Evolutionary conservation across 2,888 invertebrate genomes (phyloP), one percentile per base, ranked within the genome.

Genomic region (Diabrotica balteata): DNA sequence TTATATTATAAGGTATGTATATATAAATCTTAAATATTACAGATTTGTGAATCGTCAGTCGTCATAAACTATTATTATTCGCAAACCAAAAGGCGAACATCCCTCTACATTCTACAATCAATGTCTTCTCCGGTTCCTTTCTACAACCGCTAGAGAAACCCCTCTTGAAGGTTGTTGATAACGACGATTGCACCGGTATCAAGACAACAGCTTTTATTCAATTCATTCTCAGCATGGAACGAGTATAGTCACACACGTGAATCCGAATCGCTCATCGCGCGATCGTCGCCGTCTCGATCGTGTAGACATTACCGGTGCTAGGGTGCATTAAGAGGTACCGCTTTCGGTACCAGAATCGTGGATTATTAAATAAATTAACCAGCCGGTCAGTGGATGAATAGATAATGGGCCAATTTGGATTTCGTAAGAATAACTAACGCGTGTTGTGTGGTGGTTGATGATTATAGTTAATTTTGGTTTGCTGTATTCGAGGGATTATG

Each of bases 321-420:
- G 43, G 8, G 55, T 45, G 44, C 10, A 45, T 45, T 57, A 8
- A 57, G 55, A 11, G 55, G 55, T 45, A 57, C 45, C 44, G 11
- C 45, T 45, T 43, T 49, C 59, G n/a, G 42, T 58, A 47, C 10
- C 42, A 46, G 22, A 58, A 47, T 58, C 47, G 46, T 51, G 59
- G 42, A 49, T 59, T 49, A 59, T 59, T 59, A 59, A 42, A 7
- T 59, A 9, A 11, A 59, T 59, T 49, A 47, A 58, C 44, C 44
- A 45, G 57, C 45, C 9, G 10, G 17, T 17, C 11, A 32, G 32
- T 32, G 32, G 47, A 46, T 58, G 45, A 9, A 7, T 46, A 22
- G 17, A 17, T 44, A 45, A 58, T 58, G 7, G 8, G 11, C 10
- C 32, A 32, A 32, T 32, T 32, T 32, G 7, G 58, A 46, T 58